A percentile compares a stretch with the other conserved stretches of the same genome.
These are phyloP conservation scores for Ectropis crepuscularia DNA, from an alignment of 2,888 invertebrate species.

Conservation along the genomic window DNA sequence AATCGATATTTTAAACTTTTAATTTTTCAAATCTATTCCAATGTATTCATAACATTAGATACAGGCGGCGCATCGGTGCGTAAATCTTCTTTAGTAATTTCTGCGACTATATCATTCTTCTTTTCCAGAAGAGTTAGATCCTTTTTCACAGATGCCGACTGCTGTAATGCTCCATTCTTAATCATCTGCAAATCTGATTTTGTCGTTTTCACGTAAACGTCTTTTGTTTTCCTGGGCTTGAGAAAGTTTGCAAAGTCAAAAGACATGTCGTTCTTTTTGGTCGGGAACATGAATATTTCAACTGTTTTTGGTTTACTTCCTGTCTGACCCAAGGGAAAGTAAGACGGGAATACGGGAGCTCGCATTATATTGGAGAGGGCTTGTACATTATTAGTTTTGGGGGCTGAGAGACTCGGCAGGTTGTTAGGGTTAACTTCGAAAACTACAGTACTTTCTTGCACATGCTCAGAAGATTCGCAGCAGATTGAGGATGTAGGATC, in stretches of 20 bases:
- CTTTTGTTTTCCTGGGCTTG: slow-evolving; percentile 12
- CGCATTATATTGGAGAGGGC: slow-evolving; percentile 3
- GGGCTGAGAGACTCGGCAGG: slow-evolving; percentile 41
- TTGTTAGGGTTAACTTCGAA: slow-evolving; percentile 62
- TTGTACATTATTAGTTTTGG: slow-evolving; percentile 38
- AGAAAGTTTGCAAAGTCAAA: slow-evolving; percentile 41
- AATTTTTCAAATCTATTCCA: slow-evolving; percentile 41
- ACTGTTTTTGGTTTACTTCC: slow-evolving; percentile 59
- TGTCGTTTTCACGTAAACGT: slow-evolving; percentile 22
- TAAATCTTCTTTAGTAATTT: slow-evolving; percentile 36
- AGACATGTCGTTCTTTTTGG: slow-evolving; percentile 53
- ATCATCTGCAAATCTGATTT: slow-evolving; percentile 61
- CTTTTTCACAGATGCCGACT: slow-evolving; percentile 58
- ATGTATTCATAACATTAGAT: slow-evolving; percentile 41
- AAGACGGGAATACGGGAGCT: slow-evolving; percentile 5
- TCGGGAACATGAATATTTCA: slow-evolving; percentile 71
- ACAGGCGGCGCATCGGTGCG: slow-evolving; percentile 41
- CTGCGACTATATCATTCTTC: slow-evolving; percentile 35
- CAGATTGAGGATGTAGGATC: slow-evolving; percentile 63
- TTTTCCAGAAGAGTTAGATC: slow-evolving; percentile 56
- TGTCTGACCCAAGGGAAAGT: slow-evolving; percentile 25
- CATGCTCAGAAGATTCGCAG: slow-evolving; percentile 70
- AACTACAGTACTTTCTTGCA: slow-evolving; percentile 63
- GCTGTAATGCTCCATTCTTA: slow-evolving; percentile 61
- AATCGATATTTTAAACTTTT: slow-evolving; percentile 8